A percentile compares a stretch with the other conserved stretches of the same genome.
Conservation (phyloP, 2,797 vertebrate genomes). For the Xenentodon cancila region DNA sequence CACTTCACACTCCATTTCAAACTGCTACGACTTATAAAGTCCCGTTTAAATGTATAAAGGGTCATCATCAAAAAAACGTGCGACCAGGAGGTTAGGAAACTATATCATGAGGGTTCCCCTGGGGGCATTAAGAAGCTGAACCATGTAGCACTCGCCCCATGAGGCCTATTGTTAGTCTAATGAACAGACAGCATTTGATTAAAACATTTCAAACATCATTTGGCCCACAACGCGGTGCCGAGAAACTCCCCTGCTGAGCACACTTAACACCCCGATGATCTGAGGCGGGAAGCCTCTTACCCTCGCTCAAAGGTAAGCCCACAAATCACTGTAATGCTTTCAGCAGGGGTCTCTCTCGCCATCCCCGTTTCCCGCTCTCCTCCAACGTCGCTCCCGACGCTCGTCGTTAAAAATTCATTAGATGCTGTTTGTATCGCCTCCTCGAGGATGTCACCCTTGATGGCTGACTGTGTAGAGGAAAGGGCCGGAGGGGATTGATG, state of each 20-base stretch:
- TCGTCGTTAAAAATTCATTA: constrained; percentile 81
- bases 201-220: constrained; percentile 85
- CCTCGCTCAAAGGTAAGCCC: constrained; percentile 77
- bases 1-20: constrained; percentile 46
- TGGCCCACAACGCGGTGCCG: constrained; percentile 71
- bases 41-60: constrained; percentile 82
- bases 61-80: constrained; percentile 45
- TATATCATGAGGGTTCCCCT: constrained; percentile 78
- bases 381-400: constrained; percentile 39
- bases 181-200: constrained; percentile 87
- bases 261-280: constrained; percentile 78
- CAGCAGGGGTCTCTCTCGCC: constrained; percentile 49
- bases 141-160: constrained; percentile 69
- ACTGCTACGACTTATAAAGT: constrained; percentile 68
- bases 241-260: constrained; percentile 63
- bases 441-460: constrained; percentile 75
- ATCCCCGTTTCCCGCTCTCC: constrained; percentile 39
- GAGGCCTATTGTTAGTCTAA: constrained; percentile 82
- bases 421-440: constrained; percentile 74
- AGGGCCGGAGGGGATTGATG: constrained; percentile 63
- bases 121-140: constrained; percentile 66
- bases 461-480: constrained; percentile 58
- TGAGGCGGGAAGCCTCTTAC: constrained; percentile 62
- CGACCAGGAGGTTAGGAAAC: constrained; percentile 62
- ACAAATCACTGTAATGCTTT: constrained; percentile 78